A percentile compares a stretch with the other conserved stretches of the same genome.
These are phyloP conservation scores for Drosophila paramelanica DNA, from an alignment of 2,888 invertebrate species.

Conservation along the genomic window DNA sequence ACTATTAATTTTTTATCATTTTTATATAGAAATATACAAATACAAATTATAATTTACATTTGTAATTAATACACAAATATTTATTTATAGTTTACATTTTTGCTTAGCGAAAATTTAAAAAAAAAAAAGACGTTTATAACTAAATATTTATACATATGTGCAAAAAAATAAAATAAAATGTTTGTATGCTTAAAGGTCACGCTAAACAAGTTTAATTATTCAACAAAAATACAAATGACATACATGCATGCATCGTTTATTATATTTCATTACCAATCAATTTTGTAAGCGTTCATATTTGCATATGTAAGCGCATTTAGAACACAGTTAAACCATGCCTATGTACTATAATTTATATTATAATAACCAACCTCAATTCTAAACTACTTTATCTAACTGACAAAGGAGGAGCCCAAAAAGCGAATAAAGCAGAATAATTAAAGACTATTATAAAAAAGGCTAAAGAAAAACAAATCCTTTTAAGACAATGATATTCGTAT, in stretches of 20 bases:
- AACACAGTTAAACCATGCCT: conserved; percentile 25
- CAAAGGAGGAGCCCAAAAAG: conserved; percentile 24
- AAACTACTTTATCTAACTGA: conserved; percentile 36
- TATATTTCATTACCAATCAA: conserved; percentile 41
- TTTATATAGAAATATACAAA: conserved; percentile 60
- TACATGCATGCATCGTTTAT: conserved; percentile 35
- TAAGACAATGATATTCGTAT: conserved; percentile 19
- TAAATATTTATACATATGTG: conserved; percentile 23
- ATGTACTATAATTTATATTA: conserved; percentile 42
- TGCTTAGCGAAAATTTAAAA: conserved; percentile 71
- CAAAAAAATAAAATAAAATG: conserved; percentile 21
- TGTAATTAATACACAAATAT: conserved; percentile 43
- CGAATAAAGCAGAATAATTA: conserved; percentile 49
- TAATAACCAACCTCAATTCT: conserved; percentile 43
- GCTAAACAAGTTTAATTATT: conserved; percentile 47
- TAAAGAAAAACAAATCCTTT: conserved; percentile 18
- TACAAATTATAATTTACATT: conserved; percentile 50
- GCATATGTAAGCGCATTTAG: conserved; percentile 34
- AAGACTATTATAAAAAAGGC: conserved; percentile 44
- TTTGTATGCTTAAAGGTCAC: conserved; percentile 45
- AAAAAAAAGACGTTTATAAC: conserved; percentile 36
- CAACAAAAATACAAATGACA: conserved; percentile 19
- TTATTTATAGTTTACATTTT: conserved; percentile 60
- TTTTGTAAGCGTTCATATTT: conserved; percentile 20
- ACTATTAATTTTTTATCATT: conserved; percentile 59